These are phyloP conservation scores for Eupelmus urozonus DNA, from an alignment of 2,888 invertebrate species.

Conservation along the genomic window DNA sequence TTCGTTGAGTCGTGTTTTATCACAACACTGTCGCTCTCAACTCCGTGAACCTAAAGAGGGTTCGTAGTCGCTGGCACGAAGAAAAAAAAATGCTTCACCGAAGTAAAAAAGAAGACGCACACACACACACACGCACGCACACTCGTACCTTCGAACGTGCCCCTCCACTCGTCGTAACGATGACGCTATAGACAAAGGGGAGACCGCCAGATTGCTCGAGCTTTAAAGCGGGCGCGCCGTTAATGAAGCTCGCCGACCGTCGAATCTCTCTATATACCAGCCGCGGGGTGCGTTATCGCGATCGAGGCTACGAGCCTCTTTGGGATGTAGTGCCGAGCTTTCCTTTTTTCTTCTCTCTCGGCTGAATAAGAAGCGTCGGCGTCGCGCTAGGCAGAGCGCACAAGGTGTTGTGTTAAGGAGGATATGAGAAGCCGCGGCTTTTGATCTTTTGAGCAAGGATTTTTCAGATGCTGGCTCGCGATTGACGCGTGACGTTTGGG, in stretches of 20 bases:
- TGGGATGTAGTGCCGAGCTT: not conserved
- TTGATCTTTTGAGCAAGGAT: conserved; percentile 29
- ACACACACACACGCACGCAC: not conserved
- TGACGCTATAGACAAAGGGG: conserved; percentile 71
- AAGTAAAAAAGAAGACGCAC: conserved; percentile 46
- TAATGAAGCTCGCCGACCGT: conserved; percentile 70
- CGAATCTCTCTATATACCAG: conserved; percentile 69
- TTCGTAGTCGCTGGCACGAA: conserved; percentile 50
- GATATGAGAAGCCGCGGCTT: conserved; percentile 26
- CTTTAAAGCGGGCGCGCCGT: conserved; percentile 66
- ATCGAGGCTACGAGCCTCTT: conserved; percentile 7
- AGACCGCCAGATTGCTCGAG: conserved; percentile 70
- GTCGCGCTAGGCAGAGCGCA: not conserved
- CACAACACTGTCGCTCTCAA: conserved; percentile 47
- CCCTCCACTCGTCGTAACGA: conserved; percentile 68
- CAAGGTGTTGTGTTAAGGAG: not conserved
- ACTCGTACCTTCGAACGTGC: not conserved
- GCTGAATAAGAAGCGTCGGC: not conserved
- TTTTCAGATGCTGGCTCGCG: no score
- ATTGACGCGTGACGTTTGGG: no score
- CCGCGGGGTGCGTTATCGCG: not conserved
- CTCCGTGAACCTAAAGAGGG: conserved; percentile 41
- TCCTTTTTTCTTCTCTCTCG: not conserved
- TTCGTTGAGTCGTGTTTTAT: conserved; percentile 57
- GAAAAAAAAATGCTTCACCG: not conserved